Conservation (phyloP, 2,888 invertebrate genomes). For the Elmis aenea region DNA sequence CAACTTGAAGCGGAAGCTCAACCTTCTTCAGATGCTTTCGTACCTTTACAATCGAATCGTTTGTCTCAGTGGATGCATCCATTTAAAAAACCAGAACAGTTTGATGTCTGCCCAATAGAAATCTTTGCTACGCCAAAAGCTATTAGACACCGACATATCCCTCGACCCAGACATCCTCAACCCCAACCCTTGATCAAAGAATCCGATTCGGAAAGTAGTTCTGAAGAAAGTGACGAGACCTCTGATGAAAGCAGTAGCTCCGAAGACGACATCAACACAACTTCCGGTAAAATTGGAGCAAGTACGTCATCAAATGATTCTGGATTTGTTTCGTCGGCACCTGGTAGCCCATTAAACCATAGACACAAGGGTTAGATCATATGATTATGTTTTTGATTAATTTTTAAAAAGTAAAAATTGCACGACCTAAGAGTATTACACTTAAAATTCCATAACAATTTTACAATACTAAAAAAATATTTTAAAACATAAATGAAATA, state of each 20-base stretch:
- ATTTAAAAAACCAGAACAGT: constrained; percentile 42
- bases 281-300: constrained; percentile 50
- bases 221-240: constrained; percentile 38
- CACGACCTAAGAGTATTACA: too few relatives aligned
- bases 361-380: constrained; percentile 55
- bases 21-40: constrained; percentile 43
- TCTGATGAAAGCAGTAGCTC: constrained; percentile 22
- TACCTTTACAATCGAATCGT: constrained; percentile 43
- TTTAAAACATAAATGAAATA: too few relatives aligned
- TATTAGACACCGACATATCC: constrained; percentile 42
- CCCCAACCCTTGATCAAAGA: constrained; percentile 8
- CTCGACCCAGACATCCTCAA: constrained; percentile 32
- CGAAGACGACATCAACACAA: constrained; percentile 32
- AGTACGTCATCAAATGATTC: constrained; percentile 81
- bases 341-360: constrained; percentile 58
- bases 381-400: constrained; percentile 31
- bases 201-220: constrained; percentile 27
- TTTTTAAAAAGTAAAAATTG: not conserved
- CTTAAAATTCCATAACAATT: too few relatives aligned
- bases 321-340: constrained; percentile 70
- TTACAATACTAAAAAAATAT: too few relatives aligned
- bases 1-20: constrained; percentile 32
- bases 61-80: constrained; percentile 43
- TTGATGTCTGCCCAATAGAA: constrained; percentile 41
- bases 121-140: constrained; percentile 44